Conservation (phyloP, 2,888 invertebrate species). For the Anthophora plumipes region DNA sequence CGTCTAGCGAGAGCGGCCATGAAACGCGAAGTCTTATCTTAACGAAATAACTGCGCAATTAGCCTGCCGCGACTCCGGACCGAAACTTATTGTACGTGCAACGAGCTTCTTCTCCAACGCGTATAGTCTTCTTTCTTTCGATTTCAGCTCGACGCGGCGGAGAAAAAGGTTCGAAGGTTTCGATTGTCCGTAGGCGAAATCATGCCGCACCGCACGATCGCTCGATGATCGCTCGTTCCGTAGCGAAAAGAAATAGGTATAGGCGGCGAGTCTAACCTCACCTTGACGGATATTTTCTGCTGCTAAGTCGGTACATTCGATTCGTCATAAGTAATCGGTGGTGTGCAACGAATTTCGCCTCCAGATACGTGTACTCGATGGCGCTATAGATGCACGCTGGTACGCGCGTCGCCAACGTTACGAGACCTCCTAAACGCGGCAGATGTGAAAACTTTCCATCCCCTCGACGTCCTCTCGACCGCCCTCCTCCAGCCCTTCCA, state of each 20-base stretch:
- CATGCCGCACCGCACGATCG: conserved; percentile 63
- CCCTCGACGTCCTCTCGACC: neutral
- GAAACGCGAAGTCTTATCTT: conserved; percentile 74
- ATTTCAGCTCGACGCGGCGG: too few species aligned
- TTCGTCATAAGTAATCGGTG: conserved; percentile 59
- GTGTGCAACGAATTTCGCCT: conserved; percentile 59
- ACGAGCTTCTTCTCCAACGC: conserved; percentile 20
- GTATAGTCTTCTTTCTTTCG: neutral
- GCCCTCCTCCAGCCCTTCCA: too few species aligned
- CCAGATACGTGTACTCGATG: conserved; percentile 10
- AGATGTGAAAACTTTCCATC: neutral
- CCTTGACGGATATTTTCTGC: conserved; percentile 72
- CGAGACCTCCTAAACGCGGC: neutral
- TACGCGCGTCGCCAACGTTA: neutral
- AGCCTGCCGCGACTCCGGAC: conserved; percentile 62
- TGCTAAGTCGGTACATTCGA: conserved; percentile 32
- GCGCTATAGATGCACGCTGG: conserved; percentile 7
- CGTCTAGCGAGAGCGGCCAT: conserved; percentile 67
- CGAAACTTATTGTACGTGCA: conserved; percentile 60
- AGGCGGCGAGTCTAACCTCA: conserved; percentile 66
- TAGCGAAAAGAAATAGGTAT: conserved; percentile 52
- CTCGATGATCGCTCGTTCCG: too few species aligned
- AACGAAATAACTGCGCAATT: conserved; percentile 80
- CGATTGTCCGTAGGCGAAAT: conserved; percentile 68
- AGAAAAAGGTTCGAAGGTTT: conserved; percentile 56